phyloP scores from a whole-genome alignment of 2,888 invertebrate species.

The Netelia melanura region DNA sequence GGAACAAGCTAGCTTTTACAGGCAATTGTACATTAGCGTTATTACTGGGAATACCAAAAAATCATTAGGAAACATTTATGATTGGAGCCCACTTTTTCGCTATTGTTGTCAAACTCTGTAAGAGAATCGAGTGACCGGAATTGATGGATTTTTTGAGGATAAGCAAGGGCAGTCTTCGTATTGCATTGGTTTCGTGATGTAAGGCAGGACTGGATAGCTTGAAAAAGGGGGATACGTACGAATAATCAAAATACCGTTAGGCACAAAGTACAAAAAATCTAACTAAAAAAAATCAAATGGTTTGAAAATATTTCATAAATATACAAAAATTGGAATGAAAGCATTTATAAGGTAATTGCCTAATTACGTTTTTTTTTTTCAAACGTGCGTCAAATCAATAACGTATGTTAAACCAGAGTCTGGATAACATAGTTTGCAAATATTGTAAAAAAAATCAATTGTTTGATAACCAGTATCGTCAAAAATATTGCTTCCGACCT shows the following conservation, averaged over 20 bases:
- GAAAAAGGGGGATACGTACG: slow-evolving; percentile 1
- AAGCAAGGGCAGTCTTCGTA: slow-evolving; percentile 20
- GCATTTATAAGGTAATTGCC: neutral
- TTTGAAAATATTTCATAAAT: neutral
- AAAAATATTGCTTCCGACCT: no score
- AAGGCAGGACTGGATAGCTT: slow-evolving; percentile 35
- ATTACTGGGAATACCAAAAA: neutral
- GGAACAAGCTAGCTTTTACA: slow-evolving; percentile 72
- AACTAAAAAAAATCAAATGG: neutral
- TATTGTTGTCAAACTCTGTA: slow-evolving; percentile 35
- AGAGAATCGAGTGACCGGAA: neutral
- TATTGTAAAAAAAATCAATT: no score
- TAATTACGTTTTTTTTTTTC: no score
- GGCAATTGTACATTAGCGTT: slow-evolving; percentile 29
- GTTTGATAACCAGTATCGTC: no score
- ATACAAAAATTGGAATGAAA: neutral
- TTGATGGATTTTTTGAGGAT: slow-evolving; percentile 11
- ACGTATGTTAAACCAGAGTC: no score
- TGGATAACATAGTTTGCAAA: no score
- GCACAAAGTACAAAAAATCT: neutral
- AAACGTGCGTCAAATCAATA: no score
- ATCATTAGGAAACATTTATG: slow-evolving; percentile 8
- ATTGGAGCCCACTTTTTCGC: slow-evolving; percentile 48
- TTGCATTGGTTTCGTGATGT: slow-evolving; percentile 1
- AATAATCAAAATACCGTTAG: neutral